Base-by-base conservation (phyloP, 2,113 vertebrate species). In the Tympanuchus pallidicinctus region DNA sequence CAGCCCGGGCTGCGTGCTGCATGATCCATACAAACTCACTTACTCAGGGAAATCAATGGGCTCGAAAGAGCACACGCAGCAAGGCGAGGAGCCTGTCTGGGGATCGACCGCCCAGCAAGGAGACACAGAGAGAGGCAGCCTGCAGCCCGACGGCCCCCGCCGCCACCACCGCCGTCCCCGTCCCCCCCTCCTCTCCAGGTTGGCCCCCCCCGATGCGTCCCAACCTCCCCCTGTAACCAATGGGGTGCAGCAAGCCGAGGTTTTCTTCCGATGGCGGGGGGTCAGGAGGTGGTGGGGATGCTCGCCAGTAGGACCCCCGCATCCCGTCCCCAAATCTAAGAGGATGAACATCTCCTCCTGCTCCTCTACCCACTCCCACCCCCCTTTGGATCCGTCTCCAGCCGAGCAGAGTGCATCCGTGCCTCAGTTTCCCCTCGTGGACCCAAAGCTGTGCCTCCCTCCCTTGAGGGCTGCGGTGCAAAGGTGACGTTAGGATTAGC, bases 1-100 rank as follows among this genome's bases (percentile, higher is more conserved):
- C 91, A 89, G 85, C 89, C 90, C 60, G 50, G 95, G 11, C 94
- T 73, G 95, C 94, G 67, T 93, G 94, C 96, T 92, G 96, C 86
- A 94, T 90, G 96, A 97, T 97, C 96, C 97, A 97, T 97, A 97
- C 96, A 97, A 97, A 97, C 96, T 95, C 96, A 97, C 96, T 97
- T 97, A 97, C 96, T 96, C 94, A 80, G 91, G 96, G 96, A 95
- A 97, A 97, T 97, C 97, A 91, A 97, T 97, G 97, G 88, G 88
- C 91, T 93, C 92, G 71, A 96, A 96, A 96, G 90, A 94, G 96
- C 94, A 89, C 93, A 96, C 88, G 85, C 96, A 93, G 96, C 95
- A 93, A 95, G 88, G 95, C 95, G 84, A 94, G 95, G 96, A 96
- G 95, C 88, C 96, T 88, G 95, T 95, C 95, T 95, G 95, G 93